A percentile compares a stretch with the other conserved stretches of the same genome.
Evolutionary conservation across 2,797 vertebrate species (phyloP).

Genomic region (Falco biarmicus): DNA sequence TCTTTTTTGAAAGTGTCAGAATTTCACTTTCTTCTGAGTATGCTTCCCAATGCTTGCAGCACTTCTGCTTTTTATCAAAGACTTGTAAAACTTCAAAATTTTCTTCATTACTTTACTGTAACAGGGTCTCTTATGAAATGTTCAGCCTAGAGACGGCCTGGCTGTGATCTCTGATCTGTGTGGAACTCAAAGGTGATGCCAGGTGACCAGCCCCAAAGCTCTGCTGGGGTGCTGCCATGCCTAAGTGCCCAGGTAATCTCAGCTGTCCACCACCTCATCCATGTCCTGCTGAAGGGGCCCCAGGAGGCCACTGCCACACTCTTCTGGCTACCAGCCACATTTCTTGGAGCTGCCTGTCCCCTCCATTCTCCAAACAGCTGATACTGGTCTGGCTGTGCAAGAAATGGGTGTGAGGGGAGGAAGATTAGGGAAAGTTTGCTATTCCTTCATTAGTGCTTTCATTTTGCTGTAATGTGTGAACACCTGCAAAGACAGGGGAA

Average conservation of each 20-base stretch:
- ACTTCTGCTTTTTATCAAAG: background rate
- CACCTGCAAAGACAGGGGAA: background rate
- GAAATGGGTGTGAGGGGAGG: background rate
- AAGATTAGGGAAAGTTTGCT: background rate
- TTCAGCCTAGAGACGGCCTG: background rate
- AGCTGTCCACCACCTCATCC: background rate
- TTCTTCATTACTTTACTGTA: background rate
- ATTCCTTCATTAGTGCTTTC: background rate
- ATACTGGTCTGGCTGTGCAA: background rate
- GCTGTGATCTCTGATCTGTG: background rate
- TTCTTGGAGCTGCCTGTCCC: background rate
- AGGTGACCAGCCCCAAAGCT: background rate
- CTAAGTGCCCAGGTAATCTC: accelerated
- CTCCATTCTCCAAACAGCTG: background rate
- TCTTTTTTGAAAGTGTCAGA: background rate
- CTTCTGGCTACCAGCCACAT: background rate
- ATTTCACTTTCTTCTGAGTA: background rate
- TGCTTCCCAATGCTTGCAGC: background rate
- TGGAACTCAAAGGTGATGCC: background rate
- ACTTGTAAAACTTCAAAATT: background rate
- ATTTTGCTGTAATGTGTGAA: background rate
- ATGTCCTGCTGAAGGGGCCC: accelerated
- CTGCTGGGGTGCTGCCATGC: accelerated
- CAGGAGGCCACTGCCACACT: background rate
- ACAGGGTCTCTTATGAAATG: background rate